Evolutionary conservation across 2,888 invertebrate species (phyloP).

Genomic region (Nesidiocoris tenuis): DNA sequence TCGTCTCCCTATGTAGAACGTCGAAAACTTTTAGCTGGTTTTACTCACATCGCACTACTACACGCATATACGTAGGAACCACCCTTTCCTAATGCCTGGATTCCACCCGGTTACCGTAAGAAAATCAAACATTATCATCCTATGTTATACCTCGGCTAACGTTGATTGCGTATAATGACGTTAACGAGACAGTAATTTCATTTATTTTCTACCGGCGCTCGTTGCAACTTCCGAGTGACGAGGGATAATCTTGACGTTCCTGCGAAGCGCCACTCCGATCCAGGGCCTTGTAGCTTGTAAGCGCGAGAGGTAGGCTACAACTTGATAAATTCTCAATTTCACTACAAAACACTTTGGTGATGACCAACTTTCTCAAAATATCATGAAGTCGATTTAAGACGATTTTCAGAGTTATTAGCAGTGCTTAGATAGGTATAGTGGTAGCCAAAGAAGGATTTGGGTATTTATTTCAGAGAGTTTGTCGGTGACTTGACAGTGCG

Average conservation of each 20-base stretch:
- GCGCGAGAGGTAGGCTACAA: background rate
- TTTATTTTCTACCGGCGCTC: conserved; percentile 17
- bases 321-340: too few relatives aligned
- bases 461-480: too few relatives aligned
- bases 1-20: conserved; percentile 8
- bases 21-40: conserved; percentile 14
- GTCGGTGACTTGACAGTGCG: too few relatives aligned
- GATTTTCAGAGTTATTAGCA: too few relatives aligned
- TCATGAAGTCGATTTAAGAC: too few relatives aligned
- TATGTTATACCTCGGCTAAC: conserved; percentile 25
- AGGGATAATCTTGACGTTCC: conserved; percentile 14
- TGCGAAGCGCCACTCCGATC: background rate
- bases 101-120: conserved; percentile 15
- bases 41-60: conserved; percentile 15
- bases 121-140: conserved; percentile 34
- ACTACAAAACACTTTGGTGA: too few relatives aligned
- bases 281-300: background rate
- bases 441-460: too few relatives aligned
- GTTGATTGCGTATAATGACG: conserved; percentile 21
- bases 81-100: background rate
- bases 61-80: conserved; percentile 1
- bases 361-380: too few relatives aligned
- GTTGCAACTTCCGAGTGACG: conserved; percentile 4
- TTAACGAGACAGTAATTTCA: conserved; percentile 35
- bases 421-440: too few relatives aligned